A percentile compares a stretch with the other conserved stretches of the same genome.
These are phyloP conservation scores for Leptinotarsa haldemani DNA, from an alignment of 2,888 invertebrate species.

Conservation along the genomic window DNA sequence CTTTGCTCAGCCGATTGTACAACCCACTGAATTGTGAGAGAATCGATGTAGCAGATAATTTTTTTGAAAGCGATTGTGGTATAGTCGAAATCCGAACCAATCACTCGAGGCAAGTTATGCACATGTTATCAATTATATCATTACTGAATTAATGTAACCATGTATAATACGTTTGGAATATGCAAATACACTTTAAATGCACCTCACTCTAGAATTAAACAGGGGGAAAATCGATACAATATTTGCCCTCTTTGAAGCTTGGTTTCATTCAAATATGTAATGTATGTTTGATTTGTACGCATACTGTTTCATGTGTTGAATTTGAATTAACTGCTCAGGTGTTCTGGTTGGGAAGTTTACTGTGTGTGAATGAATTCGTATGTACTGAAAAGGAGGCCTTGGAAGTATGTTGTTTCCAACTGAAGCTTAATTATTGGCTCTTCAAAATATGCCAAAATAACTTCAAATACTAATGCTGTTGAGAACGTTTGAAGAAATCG, in stretches of 20 bases:
- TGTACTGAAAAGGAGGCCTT: not conserved
- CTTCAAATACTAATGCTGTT: too few relatives aligned
- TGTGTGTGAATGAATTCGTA: not conserved
- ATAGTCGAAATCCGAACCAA: conserved; percentile 16
- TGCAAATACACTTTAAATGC: conserved; percentile 54
- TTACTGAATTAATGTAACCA: conserved; percentile 58
- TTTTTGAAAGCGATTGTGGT: conserved; percentile 12
- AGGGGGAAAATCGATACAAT: conserved; percentile 50
- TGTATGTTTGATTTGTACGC: not conserved
- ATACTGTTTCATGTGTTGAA: not conserved
- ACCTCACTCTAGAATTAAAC: conserved; percentile 44
- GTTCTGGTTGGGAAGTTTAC: not conserved
- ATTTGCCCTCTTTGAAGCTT: conserved; percentile 43
- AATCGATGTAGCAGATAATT: conserved; percentile 2
- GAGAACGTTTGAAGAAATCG: too few relatives aligned
- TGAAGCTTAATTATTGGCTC: too few relatives aligned
- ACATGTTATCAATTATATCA: conserved; percentile 58
- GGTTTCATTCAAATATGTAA: conserved; percentile 27
- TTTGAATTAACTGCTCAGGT: not conserved
- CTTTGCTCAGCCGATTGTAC: conserved; percentile 12
- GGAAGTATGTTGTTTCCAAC: too few relatives aligned
- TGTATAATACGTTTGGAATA: conserved; percentile 56
- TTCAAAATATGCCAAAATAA: too few relatives aligned
- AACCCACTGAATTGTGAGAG: conserved; percentile 1
- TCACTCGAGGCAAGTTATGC: conserved; percentile 34